These are phyloP conservation scores for Merodon equestris DNA, from an alignment of 2,888 invertebrate species.

Conservation along the genomic window DNA sequence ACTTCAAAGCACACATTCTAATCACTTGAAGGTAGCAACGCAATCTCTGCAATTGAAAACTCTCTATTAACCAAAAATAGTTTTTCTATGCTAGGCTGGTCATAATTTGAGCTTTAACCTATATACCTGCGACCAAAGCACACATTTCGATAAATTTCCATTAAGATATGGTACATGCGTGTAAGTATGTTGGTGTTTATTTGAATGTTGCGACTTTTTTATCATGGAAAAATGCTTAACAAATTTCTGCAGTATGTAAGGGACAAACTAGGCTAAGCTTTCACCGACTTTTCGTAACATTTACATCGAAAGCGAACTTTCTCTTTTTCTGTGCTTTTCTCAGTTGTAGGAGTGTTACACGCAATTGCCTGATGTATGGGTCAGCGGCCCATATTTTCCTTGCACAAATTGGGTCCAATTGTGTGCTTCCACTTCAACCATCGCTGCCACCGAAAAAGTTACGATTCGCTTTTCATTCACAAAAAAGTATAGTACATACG, in stretches of 20 bases:
- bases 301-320: constrained; percentile 56
- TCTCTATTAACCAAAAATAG: neutral
- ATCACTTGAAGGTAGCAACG: too few species aligned
- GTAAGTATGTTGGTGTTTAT: neutral
- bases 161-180: too few species aligned
- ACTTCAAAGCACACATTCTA: too few species aligned
- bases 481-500: constrained; percentile 60
- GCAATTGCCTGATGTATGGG: constrained; percentile 51
- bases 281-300: constrained; percentile 39
- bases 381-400: constrained; percentile 64
- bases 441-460: constrained; percentile 11
- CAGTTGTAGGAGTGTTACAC: constrained; percentile 49
- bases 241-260: constrained; percentile 55
- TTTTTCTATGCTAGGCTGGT: constrained; percentile 13
- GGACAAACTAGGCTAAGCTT: constrained; percentile 44
- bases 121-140: constrained; percentile 47
- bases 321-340: constrained; percentile 52
- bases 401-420: constrained; percentile 42
- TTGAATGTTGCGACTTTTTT: neutral
- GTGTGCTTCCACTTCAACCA: constrained; percentile 1
- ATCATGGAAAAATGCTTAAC: constrained; percentile 42
- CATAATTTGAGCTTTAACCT: constrained; percentile 11
- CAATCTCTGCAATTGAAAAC: too few species aligned
- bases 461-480: constrained; percentile 66
- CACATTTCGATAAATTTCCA: constrained; percentile 19